A percentile compares a stretch with the other conserved stretches of the same genome.
Conservation (phyloP, 2,888 invertebrate genomes). For the Gastrophysa polygoni region DNA sequence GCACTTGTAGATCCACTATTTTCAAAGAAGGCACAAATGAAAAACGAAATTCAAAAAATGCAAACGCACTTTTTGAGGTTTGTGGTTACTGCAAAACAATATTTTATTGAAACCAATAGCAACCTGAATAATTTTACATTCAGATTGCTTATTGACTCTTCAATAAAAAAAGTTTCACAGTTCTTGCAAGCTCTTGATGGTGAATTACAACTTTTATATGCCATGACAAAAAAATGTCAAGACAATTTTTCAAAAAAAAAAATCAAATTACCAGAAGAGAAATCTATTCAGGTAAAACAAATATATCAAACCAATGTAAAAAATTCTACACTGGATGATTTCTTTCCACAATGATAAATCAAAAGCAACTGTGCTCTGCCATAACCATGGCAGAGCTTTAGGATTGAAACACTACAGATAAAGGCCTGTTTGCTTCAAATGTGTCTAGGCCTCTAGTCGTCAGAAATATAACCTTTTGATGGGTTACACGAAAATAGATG, state of each 20-base stretch:
- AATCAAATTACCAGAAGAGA: neutral
- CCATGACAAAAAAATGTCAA: neutral
- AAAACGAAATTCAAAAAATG: no score
- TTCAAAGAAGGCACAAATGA: no score
- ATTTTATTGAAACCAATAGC: neutral
- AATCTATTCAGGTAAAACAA: neutral
- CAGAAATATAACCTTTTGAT: no score
- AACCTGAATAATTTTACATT: neutral
- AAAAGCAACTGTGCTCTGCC: conserved; percentile 14
- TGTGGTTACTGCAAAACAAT: neutral
- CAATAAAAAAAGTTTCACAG: neutral
- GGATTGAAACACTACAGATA: conserved; percentile 16
- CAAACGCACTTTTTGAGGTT: no score
- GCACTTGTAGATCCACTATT: no score
- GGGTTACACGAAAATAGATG: no score
- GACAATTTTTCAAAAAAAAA: neutral
- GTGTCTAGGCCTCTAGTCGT: neutral
- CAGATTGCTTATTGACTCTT: neutral
- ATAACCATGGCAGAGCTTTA: conserved; percentile 24
- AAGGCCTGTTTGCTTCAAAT: conserved; percentile 21
- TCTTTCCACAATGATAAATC: conserved; percentile 3
- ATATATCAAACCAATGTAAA: no score
- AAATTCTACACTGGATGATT: conserved; percentile 20
- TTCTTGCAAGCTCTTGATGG: neutral
- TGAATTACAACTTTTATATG: neutral